Conservation (phyloP, 2,888 invertebrate genomes). For the Rhagophthalmus giganteus region DNA sequence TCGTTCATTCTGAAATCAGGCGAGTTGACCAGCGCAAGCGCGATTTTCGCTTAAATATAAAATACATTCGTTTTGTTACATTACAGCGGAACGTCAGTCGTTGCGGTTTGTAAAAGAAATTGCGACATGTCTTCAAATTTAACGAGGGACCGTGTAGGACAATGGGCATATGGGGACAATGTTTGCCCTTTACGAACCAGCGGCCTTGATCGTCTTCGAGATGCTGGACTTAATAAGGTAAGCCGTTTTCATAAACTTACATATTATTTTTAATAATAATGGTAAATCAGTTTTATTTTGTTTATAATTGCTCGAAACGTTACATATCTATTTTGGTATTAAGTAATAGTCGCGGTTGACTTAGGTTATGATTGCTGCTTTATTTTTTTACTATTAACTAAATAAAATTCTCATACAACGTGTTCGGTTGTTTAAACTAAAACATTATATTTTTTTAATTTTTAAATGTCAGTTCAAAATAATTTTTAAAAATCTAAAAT, state of each 20-base stretch:
- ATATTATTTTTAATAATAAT: too few relatives aligned
- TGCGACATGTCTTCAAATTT: not conserved
- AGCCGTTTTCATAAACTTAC: slow-evolving; percentile 3
- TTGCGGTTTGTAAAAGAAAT: not conserved
- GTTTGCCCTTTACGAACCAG: slow-evolving; percentile 60
- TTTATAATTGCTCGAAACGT: too few relatives aligned
- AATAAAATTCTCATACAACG: too few relatives aligned
- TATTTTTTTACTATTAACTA: too few relatives aligned
- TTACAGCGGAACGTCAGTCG: not conserved
- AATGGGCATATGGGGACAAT: slow-evolving; percentile 62
- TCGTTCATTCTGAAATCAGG: slow-evolving; percentile 9
- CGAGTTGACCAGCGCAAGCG: slow-evolving; percentile 12
- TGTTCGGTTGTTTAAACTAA: too few relatives aligned
- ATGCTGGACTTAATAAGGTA: slow-evolving; percentile 74
- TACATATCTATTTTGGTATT: too few relatives aligned
- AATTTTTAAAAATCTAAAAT: too few relatives aligned
- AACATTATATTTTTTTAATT: too few relatives aligned
- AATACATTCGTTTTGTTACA: slow-evolving; percentile 1
- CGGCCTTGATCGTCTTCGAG: slow-evolving; percentile 69
- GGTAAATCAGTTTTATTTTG: too few relatives aligned
- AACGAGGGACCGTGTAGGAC: slow-evolving; percentile 65
- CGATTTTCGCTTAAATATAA: slow-evolving; percentile 2
- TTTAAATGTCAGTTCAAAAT: too few relatives aligned
- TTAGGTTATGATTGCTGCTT: too few relatives aligned
- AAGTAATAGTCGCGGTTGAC: too few relatives aligned